A percentile compares a stretch with the other conserved stretches of the same genome.
These are phyloP conservation scores for Percopsis omiscomaycus DNA, from an alignment of 2,797 vertebrate species.

Conservation along the genomic window DNA sequence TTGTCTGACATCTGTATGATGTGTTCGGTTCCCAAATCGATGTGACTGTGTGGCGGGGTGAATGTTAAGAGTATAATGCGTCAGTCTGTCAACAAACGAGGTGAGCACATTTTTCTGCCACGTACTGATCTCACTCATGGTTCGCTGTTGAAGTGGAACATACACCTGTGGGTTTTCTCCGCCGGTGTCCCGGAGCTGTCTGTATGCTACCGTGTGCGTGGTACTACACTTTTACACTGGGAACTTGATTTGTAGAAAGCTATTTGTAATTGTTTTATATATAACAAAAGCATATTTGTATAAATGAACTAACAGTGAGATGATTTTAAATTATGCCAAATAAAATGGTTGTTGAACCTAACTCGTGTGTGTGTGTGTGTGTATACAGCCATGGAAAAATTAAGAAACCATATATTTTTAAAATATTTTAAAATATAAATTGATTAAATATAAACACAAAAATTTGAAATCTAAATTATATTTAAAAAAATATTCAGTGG, in stretches of 20 bases:
- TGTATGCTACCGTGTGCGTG: slow-evolving; percentile 72
- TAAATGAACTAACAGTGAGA: slow-evolving; percentile 86
- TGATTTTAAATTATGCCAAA: slow-evolving; percentile 86
- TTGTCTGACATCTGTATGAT: slow-evolving; percentile 51
- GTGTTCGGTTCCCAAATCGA: slow-evolving; percentile 46
- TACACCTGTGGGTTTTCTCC: slow-evolving; percentile 67
- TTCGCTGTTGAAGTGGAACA: slow-evolving; percentile 66
- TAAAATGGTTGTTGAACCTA: slow-evolving; percentile 74
- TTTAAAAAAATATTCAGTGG: no score
- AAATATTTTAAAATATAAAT: no score
- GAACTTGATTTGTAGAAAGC: slow-evolving; percentile 86
- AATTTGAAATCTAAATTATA: no score
- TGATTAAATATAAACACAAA: no score
- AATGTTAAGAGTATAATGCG: slow-evolving; percentile 64
- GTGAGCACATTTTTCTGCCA: slow-evolving; percentile 49
- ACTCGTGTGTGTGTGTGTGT: neutral
- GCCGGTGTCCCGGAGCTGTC: slow-evolving; percentile 66
- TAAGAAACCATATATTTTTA: no score
- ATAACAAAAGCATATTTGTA: slow-evolving; percentile 84
- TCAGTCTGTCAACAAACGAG: slow-evolving; percentile 61
- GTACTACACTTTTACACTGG: slow-evolving; percentile 90
- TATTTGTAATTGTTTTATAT: slow-evolving; percentile 81
- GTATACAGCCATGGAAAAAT: no score
- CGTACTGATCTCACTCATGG: slow-evolving; percentile 61
- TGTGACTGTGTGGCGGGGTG: slow-evolving; percentile 49